Evolutionary conservation across 2,797 vertebrate genomes (phyloP).

Genomic region (Mareca strepera): DNA sequence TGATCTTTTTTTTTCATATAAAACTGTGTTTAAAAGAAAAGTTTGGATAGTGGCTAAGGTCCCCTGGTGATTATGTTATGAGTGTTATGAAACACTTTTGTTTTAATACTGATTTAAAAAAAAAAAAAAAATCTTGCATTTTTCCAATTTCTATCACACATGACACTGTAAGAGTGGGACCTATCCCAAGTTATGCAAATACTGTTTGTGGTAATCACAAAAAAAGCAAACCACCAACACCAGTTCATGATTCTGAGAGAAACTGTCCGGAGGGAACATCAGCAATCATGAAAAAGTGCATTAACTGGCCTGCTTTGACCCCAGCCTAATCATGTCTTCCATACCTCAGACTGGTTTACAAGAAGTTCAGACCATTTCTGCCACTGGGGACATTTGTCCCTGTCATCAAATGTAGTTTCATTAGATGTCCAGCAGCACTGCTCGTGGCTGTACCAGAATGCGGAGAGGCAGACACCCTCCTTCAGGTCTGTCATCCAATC

Average conservation of each 20-base stretch:
- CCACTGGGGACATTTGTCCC: slow-evolving; percentile 97
- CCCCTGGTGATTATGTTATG: neutral
- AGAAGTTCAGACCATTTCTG: slow-evolving; percentile 97
- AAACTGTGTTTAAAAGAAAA: neutral
- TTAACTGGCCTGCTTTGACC: neutral
- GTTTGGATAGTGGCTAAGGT: neutral
- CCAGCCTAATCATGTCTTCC: neutral
- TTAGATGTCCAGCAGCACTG: slow-evolving; percentile 98
- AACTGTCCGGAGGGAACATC: neutral
- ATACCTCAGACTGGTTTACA: slow-evolving; percentile 88
- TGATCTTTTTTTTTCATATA: neutral
- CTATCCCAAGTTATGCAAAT: neutral
- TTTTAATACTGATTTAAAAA: neutral
- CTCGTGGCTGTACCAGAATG: slow-evolving; percentile 97
- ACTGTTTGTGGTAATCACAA: neutral
- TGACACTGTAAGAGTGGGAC: neutral
- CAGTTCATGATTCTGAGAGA: neutral
- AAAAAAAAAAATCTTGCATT: neutral
- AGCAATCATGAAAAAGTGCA: neutral
- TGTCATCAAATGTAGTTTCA: slow-evolving; percentile 94
- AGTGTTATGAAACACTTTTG: neutral
- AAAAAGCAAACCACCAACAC: neutral
- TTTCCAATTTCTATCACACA: neutral
- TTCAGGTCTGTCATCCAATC: slow-evolving; percentile 99
- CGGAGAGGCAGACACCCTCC: slow-evolving; percentile 93